These are phyloP conservation scores for Oithona nana DNA, from an alignment of 2,888 invertebrate genomes.

Conservation along the genomic window DNA sequence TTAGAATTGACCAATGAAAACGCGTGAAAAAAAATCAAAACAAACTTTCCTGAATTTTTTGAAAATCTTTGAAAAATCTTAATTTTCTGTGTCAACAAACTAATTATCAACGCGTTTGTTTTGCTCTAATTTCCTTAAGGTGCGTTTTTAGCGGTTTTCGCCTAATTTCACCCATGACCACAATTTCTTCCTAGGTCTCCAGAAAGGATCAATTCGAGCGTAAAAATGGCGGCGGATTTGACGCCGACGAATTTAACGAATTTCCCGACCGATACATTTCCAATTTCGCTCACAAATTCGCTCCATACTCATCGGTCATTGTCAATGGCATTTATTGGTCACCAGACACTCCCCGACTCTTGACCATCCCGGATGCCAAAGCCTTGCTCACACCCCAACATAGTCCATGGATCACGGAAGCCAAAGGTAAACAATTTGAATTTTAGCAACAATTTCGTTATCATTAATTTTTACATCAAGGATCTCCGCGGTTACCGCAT, in stretches of 20 bases:
- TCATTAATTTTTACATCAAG: conserved; percentile 2
- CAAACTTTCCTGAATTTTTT: too few relatives aligned
- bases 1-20: too few relatives aligned
- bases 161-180: too few relatives aligned
- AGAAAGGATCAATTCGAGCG: conserved; percentile 80
- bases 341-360: conserved; percentile 77
- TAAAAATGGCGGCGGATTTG: conserved; percentile 78
- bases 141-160: too few relatives aligned
- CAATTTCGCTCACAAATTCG: conserved; percentile 84
- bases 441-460: not conserved
- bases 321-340: conserved; percentile 99
- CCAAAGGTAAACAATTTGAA: conserved; percentile 35
- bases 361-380: conserved; percentile 96
- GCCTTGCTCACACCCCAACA: conserved; percentile 65
- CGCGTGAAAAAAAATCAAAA: too few relatives aligned
- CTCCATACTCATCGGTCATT: conserved; percentile 89
- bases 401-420: conserved; percentile 80
- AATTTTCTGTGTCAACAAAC: too few relatives aligned
- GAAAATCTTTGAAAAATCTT: too few relatives aligned
- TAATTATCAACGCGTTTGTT: too few relatives aligned
- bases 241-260: conserved; percentile 71
- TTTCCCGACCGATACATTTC: conserved; percentile 86
- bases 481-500: conserved; percentile 69
- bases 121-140: too few relatives aligned
- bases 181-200: conserved; percentile 52